Percentiles rank a stretch among this genome's conserved stretches.
phyloP scores from a whole-genome alignment of 30 jellyfish, hydroid and myxozoan species.

The Haliclystus octoradiatus region DNA sequence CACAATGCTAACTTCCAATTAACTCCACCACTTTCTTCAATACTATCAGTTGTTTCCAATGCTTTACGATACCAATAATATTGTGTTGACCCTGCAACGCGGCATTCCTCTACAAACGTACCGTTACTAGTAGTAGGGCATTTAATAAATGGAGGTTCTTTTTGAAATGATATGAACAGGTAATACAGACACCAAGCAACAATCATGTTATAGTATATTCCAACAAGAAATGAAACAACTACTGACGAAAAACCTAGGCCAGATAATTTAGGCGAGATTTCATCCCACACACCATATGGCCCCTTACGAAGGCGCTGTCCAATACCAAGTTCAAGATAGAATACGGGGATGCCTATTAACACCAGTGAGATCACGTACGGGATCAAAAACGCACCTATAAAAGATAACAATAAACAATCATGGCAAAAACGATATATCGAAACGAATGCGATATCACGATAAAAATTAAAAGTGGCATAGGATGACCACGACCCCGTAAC shows the following conservation, averaged over 20 bases:
- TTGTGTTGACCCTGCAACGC: constrained; percentile 60
- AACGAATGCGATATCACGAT: too few relatives aligned
- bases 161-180: constrained; percentile 68
- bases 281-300: constrained; percentile 82
- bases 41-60: constrained; percentile 30
- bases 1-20: constrained; percentile 78
- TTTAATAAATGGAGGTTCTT: constrained; percentile 51
- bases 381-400: constrained; percentile 79
- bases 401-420: neutral
- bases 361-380: constrained; percentile 76
- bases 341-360: constrained; percentile 74
- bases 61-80: constrained; percentile 27
- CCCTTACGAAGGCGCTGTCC: constrained; percentile 98
- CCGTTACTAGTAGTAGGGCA: constrained; percentile 58
- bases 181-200: constrained; percentile 88
- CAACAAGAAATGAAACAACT: constrained; percentile 79
- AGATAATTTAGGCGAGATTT: constrained; percentile 51
- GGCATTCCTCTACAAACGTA: constrained; percentile 61
- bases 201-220: constrained; percentile 83
- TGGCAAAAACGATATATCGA: too few relatives aligned
- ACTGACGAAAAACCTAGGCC: constrained; percentile 88
- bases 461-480: neutral
- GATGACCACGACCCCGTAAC: neutral
- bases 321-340: constrained; percentile 77
- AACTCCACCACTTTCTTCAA: constrained; percentile 86